Evolutionary conservation across 1,140 invertebrate species (phyloP).

Genomic region (Condylostylus longicornis): DNA sequence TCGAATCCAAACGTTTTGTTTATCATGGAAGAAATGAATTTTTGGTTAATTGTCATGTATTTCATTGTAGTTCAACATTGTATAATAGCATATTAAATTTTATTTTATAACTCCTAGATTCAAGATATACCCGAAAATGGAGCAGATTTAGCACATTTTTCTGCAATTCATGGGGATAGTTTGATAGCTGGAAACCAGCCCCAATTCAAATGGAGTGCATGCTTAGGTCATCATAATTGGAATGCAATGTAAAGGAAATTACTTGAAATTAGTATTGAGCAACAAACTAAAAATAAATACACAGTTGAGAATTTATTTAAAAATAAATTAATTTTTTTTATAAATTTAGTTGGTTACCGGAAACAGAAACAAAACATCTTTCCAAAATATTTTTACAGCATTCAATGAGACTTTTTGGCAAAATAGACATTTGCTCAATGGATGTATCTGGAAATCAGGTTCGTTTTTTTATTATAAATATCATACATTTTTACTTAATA

Average conservation of each 20-base stretch:
- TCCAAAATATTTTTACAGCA: conserved; percentile 18
- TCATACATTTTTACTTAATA: no score
- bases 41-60: conserved; percentile 52
- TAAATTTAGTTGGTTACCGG: conserved; percentile 15
- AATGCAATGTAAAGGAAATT: conserved; percentile 23
- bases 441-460: conserved; percentile 21
- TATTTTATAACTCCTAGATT: no score
- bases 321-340: background rate
- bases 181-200: conserved; percentile 39
- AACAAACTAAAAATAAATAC: background rate
- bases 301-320: background rate
- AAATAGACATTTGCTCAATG: conserved; percentile 15
- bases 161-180: conserved; percentile 50
- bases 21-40: conserved; percentile 66
- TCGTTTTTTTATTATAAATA: background rate
- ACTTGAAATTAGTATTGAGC: no score
- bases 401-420: conserved; percentile 13
- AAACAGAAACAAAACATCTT: conserved; percentile 14
- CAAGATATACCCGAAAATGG: conserved; percentile 90
- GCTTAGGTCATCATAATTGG: conserved; percentile 18
- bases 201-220: conserved; percentile 4
- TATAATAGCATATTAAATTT: no score
- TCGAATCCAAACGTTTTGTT: conserved; percentile 41
- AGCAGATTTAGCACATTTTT: conserved; percentile 67
- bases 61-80: no score